Percentiles rank a stretch among this genome's conserved stretches.
These are phyloP conservation scores for Gisinianus flammeolus DNA, from an alignment of 2,888 invertebrate genomes.

Conservation along the genomic window DNA sequence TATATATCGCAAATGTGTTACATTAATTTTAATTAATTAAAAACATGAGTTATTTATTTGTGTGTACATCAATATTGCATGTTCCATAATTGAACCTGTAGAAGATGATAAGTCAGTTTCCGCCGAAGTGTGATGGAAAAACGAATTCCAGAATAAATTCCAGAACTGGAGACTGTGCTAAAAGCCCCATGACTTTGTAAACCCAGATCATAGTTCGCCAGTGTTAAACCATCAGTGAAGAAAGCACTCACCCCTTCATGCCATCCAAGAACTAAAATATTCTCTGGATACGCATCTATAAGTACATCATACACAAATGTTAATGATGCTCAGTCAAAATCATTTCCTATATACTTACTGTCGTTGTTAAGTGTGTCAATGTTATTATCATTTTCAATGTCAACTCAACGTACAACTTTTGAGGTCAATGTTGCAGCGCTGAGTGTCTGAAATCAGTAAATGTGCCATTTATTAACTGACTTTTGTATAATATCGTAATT, in stretches of 20 bases:
- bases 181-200: slow-evolving; percentile 41
- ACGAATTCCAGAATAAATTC: slow-evolving; percentile 54
- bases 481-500: too few relatives aligned
- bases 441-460: too few relatives aligned
- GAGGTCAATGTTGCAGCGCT: slow-evolving; percentile 57
- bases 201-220: slow-evolving; percentile 53
- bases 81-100: too few relatives aligned
- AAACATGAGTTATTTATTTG: neutral
- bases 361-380: too few relatives aligned
- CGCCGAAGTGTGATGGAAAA: slow-evolving; percentile 53
- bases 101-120: slow-evolving; percentile 54
- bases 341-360: too few relatives aligned
- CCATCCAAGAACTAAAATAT: slow-evolving; percentile 53
- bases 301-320: too few relatives aligned
- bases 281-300: slow-evolving; percentile 54
- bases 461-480: too few relatives aligned
- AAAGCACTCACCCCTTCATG: slow-evolving; percentile 51
- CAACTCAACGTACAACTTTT: slow-evolving; percentile 58
- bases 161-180: slow-evolving; percentile 4
- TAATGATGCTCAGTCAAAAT: too few relatives aligned
- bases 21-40: neutral
- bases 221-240: slow-evolving; percentile 46
- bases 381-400: too few relatives aligned
- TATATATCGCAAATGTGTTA: neutral
- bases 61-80: too few relatives aligned